phyloP scores from a whole-genome alignment of 2,888 invertebrate species.

The Eristalinus sepulchralis region DNA sequence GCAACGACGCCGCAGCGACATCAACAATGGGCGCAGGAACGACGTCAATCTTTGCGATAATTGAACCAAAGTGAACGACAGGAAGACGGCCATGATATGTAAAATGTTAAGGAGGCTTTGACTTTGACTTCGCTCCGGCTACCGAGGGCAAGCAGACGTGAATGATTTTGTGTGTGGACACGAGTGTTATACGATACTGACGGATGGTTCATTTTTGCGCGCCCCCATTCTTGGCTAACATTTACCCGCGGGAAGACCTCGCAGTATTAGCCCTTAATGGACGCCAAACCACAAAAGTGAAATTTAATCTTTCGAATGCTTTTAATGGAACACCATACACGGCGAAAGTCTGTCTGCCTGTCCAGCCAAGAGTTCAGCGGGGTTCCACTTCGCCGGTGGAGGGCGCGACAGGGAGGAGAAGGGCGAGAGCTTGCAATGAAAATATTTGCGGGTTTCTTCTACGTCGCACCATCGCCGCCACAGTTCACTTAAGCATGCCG shows the following conservation, averaged over 20 bases:
- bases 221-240: constrained; percentile 23
- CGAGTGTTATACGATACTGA: constrained; percentile 54
- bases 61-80: constrained; percentile 45
- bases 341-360: neutral
- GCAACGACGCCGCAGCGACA: neutral
- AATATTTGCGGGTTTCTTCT: constrained; percentile 37
- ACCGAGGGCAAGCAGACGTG: constrained; percentile 23
- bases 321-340: constrained; percentile 60
- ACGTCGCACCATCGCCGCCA: neutral
- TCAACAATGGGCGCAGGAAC: constrained; percentile 7
- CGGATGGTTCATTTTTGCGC: neutral
- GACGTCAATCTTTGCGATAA: constrained; percentile 54
- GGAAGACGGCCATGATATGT: constrained; percentile 61
- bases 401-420: too few species aligned
- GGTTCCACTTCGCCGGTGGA: neutral
- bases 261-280: constrained; percentile 63
- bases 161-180: constrained; percentile 28
- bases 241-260: neutral
- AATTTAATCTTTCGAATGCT: constrained; percentile 64
- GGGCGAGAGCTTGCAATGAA: constrained; percentile 3
- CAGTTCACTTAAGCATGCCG: constrained; percentile 42
- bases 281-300: constrained; percentile 64
- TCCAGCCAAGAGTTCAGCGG: constrained; percentile 42
- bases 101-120: constrained; percentile 29
- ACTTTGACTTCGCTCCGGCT: constrained; percentile 37